Evolutionary conservation across 2,797 vertebrate genomes (phyloP).

Genomic region (Hephaestus fuliginosus): DNA sequence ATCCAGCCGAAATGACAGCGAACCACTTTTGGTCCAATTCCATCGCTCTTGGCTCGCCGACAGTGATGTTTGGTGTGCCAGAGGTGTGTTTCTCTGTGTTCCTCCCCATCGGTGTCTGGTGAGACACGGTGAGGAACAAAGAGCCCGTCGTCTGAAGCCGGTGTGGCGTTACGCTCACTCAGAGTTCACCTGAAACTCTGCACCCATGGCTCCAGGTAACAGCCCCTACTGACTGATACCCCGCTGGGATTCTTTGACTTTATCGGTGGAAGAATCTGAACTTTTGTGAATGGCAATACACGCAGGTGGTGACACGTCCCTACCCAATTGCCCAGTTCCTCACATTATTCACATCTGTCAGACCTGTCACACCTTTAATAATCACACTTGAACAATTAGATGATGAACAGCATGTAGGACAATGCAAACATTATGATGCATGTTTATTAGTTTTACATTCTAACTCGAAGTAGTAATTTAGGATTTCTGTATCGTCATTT

Average conservation of each 20-base stretch:
- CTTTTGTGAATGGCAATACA: slow-evolving; percentile 78
- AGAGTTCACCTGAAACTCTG: slow-evolving; percentile 86
- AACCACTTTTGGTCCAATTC: slow-evolving; percentile 48
- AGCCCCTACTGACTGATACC: slow-evolving; percentile 71
- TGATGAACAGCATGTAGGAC: background rate
- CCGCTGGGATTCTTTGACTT: slow-evolving; percentile 72
- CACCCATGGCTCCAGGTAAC: slow-evolving; percentile 85
- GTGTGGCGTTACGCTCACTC: slow-evolving; percentile 85
- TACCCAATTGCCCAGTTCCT: slow-evolving; percentile 65
- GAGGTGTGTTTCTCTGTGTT: slow-evolving; percentile 66
- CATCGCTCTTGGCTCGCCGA: slow-evolving; percentile 46
- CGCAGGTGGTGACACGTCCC: slow-evolving; percentile 77
- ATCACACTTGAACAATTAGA: slow-evolving; percentile 21
- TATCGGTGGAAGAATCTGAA: slow-evolving; percentile 77
- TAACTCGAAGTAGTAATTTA: background rate
- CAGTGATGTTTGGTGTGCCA: slow-evolving; percentile 50
- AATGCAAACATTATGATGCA: background rate
- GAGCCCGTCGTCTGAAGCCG: slow-evolving; percentile 75
- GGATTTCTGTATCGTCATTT: background rate
- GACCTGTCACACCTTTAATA: slow-evolving; percentile 40
- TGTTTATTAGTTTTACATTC: slow-evolving; percentile 9
- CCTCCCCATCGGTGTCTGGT: slow-evolving; percentile 62
- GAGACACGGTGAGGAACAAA: slow-evolving; percentile 80
- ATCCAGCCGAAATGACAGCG: slow-evolving; percentile 25
- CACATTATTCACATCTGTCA: slow-evolving; percentile 55